Percentiles rank a stretch among this genome's conserved stretches.
phyloP scores from a whole-genome alignment of 2,888 invertebrate genomes.

The Ichneumoninae sp. region DNA sequence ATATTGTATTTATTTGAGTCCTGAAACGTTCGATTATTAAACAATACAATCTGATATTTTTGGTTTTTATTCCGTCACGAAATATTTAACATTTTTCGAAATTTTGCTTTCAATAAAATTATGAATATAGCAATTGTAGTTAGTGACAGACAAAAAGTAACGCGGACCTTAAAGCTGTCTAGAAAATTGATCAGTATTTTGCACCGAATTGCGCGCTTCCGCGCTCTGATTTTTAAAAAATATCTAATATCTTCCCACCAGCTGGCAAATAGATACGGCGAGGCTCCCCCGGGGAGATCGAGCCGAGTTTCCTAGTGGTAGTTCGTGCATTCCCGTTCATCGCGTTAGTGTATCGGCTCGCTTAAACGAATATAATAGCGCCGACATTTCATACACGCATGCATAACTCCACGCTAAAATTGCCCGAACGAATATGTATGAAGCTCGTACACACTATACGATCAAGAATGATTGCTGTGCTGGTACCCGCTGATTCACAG shows the following conservation, averaged over 20 bases:
- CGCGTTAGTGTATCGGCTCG: conserved; percentile 25
- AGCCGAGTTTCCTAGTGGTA: conserved; percentile 21
- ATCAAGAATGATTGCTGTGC: conserved; percentile 3
- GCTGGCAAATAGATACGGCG: conserved; percentile 1
- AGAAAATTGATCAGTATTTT: too few species aligned
- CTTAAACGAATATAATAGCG: conserved; percentile 56
- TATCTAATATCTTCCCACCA: conserved; percentile 5
- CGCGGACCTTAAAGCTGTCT: too few species aligned
- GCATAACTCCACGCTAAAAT: background rate
- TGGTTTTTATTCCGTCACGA: too few species aligned
- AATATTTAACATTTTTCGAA: too few species aligned
- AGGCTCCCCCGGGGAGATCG: conserved; percentile 9
- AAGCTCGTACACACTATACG: background rate
- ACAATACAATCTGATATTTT: too few species aligned
- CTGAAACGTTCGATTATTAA: too few species aligned
- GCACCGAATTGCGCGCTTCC: too few species aligned
- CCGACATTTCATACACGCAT: conserved; percentile 22
- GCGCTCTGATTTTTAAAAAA: background rate
- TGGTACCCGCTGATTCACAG: conserved; percentile 16
- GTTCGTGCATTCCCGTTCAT: conserved; percentile 14
- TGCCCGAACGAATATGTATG: background rate
- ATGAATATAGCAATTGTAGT: too few species aligned
- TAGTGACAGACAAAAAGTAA: too few species aligned
- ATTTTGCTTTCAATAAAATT: too few species aligned
- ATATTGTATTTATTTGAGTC: too few species aligned